Conservation (phyloP, 2,797 vertebrate genomes). For the Cephalopachus bancanus region DNA sequence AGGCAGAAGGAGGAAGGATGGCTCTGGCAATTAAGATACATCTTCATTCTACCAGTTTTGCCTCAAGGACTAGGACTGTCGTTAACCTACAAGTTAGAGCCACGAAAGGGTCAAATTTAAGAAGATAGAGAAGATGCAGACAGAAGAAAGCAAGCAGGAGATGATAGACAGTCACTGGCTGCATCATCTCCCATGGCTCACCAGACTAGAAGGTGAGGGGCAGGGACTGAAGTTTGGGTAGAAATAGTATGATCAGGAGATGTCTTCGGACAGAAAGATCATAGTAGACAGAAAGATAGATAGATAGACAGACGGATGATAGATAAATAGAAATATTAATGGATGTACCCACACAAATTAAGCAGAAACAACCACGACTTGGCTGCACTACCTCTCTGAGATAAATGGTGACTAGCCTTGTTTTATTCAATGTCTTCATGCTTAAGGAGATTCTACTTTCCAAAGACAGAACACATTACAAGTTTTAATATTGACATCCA, state of each 20-base stretch:
- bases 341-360: background rate
- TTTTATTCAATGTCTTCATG: constrained; percentile 56
- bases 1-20: background rate
- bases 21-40: background rate
- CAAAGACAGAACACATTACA: background rate
- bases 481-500: constrained; percentile 18
- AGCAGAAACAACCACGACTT: background rate
- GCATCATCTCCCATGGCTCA: background rate
- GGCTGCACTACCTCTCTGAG: background rate
- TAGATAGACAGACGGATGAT: too few species aligned
- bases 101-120: background rate
- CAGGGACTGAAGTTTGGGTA: background rate
- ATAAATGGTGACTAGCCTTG: background rate
- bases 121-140: background rate
- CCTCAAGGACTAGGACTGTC: background rate
- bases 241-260: background rate
- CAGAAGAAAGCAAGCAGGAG: background rate
- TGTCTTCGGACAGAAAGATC: background rate
- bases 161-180: background rate
- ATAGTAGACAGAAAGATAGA: too few species aligned
- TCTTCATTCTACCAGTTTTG: background rate
- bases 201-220: background rate
- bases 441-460: constrained; percentile 44
- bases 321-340: background rate
- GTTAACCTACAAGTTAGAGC: background rate